Percentiles rank a stretch among this genome's conserved stretches.
Conservation (phyloP, 2,113 vertebrate genomes). For the Larimichthys crocea region DNA sequence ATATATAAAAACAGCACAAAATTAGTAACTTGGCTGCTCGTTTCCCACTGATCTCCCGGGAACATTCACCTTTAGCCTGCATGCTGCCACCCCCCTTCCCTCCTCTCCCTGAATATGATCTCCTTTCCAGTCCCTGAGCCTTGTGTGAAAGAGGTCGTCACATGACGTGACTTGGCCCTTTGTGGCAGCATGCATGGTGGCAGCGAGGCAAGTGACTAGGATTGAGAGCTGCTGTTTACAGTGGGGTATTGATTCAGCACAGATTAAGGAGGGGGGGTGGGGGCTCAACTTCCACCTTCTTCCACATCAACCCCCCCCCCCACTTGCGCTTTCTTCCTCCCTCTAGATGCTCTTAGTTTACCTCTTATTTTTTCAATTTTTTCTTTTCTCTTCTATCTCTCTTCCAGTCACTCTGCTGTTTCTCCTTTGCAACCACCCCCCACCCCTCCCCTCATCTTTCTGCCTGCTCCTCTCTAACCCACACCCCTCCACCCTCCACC, state of each 20-base stretch:
- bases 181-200: conserved; percentile 56
- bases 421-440: conserved; percentile 47
- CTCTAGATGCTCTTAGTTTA: conserved; percentile 36
- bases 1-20: neutral
- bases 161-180: conserved; percentile 77
- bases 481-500: conserved; percentile 16
- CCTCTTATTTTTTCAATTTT: conserved; percentile 43
- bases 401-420: conserved; percentile 55
- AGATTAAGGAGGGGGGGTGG: conserved; percentile 51
- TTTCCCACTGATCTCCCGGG: conserved; percentile 38
- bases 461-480: conserved; percentile 39
- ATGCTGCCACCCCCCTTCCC: conserved; percentile 8
- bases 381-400: conserved; percentile 32
- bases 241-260: conserved; percentile 76
- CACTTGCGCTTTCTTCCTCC: neutral
- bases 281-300: conserved; percentile 31
- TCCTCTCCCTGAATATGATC: conserved; percentile 54
- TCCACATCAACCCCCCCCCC: neutral
- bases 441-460: conserved; percentile 47
- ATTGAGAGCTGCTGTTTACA: conserved; percentile 70
- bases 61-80: conserved; percentile 60
- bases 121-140: conserved; percentile 56
- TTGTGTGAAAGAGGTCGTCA: conserved; percentile 71
- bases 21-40: conserved; percentile 21
- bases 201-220: conserved; percentile 68